Evolutionary conservation across 2,113 vertebrate genomes (phyloP).

Genomic region (Ondatra zibethicus): DNA sequence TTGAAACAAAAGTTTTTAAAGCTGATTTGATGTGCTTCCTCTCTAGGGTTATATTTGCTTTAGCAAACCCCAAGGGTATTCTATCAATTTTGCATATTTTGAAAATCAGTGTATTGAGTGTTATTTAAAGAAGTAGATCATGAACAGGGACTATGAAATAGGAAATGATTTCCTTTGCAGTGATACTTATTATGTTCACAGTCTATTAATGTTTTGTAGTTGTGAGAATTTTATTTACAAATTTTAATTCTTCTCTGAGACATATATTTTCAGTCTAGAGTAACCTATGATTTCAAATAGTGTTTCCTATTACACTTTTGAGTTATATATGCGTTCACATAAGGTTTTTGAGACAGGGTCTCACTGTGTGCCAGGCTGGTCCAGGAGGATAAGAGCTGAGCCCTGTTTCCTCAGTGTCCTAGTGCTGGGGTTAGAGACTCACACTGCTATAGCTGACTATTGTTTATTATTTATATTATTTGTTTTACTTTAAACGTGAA

Average conservation of each 20-base stretch:
- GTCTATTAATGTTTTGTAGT: conserved; percentile 6
- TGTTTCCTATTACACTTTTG: conserved; percentile 7
- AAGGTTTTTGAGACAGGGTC: background rate
- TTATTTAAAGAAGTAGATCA: conserved; percentile 11
- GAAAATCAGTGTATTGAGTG: conserved; percentile 37
- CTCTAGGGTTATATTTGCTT: background rate
- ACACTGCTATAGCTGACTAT: background rate
- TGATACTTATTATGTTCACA: conserved; percentile 23
- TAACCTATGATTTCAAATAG: conserved; percentile 53
- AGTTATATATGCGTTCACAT: conserved; percentile 28
- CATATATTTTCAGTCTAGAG: background rate
- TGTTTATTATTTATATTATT: background rate
- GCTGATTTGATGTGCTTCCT: conserved; percentile 44
- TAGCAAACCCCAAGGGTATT: conserved; percentile 26
- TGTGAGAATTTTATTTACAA: conserved; percentile 50
- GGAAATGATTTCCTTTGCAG: conserved; percentile 12
- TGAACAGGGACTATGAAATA: background rate
- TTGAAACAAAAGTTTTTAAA: background rate
- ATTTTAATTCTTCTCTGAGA: conserved; percentile 54
- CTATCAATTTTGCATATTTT: conserved; percentile 60
- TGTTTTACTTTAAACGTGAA: conserved; percentile 37
- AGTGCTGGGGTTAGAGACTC: background rate
- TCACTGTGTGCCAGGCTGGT: no score
- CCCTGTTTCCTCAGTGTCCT: background rate
- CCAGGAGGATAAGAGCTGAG: no score